A percentile compares a stretch with the other conserved stretches of the same genome.
Conservation (phyloP, 2,113 vertebrate species). For the Phaethon lepturus region DNA sequence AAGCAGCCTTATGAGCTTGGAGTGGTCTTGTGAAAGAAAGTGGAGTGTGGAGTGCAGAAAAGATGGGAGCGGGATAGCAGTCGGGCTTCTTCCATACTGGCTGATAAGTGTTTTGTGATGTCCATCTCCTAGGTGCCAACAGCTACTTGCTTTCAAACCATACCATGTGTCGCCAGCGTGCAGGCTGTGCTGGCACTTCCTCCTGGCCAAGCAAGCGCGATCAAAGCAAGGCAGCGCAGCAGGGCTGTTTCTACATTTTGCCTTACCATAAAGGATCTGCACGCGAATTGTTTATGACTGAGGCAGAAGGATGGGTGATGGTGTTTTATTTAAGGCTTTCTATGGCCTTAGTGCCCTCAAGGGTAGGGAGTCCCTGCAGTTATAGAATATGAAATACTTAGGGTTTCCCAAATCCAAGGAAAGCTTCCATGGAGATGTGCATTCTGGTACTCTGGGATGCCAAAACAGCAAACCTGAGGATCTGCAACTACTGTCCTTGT, state of each 20-base stretch:
- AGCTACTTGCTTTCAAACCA: background rate
- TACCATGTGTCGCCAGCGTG: fast-evolving
- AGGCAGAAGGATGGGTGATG: background rate
- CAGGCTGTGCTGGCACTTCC: background rate
- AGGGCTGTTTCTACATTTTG: background rate
- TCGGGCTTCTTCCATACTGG: background rate
- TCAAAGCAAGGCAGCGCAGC: background rate
- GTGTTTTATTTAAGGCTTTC: background rate
- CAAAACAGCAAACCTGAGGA: background rate
- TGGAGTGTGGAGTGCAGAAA: background rate
- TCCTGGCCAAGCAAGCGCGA: background rate
- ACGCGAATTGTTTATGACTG: background rate
- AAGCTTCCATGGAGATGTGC: background rate
- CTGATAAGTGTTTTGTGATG: fast-evolving
- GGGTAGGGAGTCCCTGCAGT: background rate
- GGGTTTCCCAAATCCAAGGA: background rate
- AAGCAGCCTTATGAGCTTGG: background rate
- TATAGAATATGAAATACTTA: background rate
- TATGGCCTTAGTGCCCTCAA: background rate
- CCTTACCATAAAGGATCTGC: background rate
- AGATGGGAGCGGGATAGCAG: background rate
- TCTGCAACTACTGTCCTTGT: background rate
- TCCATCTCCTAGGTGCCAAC: background rate
- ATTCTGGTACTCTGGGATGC: background rate
- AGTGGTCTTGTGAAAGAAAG: background rate